phyloP scores from a whole-genome alignment of 2,113 vertebrate species.

The Caranx ignobilis region DNA sequence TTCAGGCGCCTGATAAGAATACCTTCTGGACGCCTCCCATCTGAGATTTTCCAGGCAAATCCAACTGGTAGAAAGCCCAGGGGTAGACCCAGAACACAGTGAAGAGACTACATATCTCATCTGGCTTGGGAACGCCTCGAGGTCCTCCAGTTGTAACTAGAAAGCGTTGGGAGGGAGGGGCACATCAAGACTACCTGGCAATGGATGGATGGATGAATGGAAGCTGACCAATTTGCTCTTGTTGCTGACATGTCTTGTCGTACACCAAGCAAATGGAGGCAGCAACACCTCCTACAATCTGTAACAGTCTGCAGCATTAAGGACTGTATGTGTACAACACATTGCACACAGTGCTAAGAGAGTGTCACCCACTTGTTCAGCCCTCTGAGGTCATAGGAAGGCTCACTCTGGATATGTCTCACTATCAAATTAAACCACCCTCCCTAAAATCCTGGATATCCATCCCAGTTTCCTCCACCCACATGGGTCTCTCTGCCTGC shows the following conservation, averaged over 20 bases:
- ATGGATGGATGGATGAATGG: no score
- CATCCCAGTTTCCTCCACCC: constrained; percentile 23
- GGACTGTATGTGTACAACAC: constrained; percentile 4
- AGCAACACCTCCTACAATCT: background rate
- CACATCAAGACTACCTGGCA: no score
- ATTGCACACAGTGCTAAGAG: background rate
- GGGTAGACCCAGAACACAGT: no score
- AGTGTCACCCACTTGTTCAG: constrained; percentile 23
- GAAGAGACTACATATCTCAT: no score
- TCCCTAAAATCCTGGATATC: constrained; percentile 31
- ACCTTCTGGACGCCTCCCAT: no score
- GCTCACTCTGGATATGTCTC: constrained; percentile 46
- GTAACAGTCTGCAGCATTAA: constrained; percentile 26
- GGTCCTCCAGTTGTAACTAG: no score
- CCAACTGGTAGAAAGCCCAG: no score
- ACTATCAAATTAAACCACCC: constrained; percentile 45
- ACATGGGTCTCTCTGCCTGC: constrained; percentile 27
- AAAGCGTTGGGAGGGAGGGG: no score
- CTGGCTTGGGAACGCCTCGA: no score
- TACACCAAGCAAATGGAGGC: background rate
- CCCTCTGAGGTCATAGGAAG: constrained; percentile 44
- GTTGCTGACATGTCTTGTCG: constrained; percentile 46
- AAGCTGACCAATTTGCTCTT: constrained; percentile 68
- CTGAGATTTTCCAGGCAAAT: no score
- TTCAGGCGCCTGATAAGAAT: no score